Percentiles rank a stretch among this genome's conserved stretches.
Conservation (phyloP, 1,140 invertebrate genomes). For the Ceratina japonica region DNA sequence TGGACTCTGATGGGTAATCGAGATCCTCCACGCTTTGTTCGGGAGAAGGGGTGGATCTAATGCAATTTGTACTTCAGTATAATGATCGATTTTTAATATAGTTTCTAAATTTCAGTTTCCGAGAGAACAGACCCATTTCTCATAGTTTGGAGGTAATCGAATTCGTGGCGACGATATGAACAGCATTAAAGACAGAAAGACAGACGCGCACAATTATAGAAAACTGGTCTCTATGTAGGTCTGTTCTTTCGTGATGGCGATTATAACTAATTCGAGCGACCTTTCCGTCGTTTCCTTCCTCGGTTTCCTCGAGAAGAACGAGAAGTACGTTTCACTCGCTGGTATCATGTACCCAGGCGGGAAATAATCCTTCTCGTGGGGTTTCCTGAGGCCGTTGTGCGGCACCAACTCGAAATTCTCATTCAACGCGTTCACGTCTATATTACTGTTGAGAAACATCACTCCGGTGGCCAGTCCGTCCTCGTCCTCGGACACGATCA, state of each 20-base stretch:
- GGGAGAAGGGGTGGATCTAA: not conserved
- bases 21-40: not conserved
- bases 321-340: slow-evolving; percentile 14
- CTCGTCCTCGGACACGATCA: slow-evolving; percentile 79
- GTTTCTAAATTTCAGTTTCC: too few relatives aligned
- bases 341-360: too few relatives aligned
- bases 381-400: slow-evolving; percentile 82
- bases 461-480: slow-evolving; percentile 81
- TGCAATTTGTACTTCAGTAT: not conserved
- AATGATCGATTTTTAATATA: not conserved
- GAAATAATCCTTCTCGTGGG: slow-evolving; percentile 45
- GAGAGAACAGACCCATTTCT: too few relatives aligned
- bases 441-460: slow-evolving; percentile 82
- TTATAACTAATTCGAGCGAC: too few relatives aligned
- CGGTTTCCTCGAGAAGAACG: not conserved
- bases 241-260: too few relatives aligned
- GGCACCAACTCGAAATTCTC: slow-evolving; percentile 85
- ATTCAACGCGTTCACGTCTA: slow-evolving; percentile 83
- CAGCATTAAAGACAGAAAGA: too few relatives aligned
- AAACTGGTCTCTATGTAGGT: too few relatives aligned
- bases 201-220: too few relatives aligned
- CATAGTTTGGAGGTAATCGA: too few relatives aligned
- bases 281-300: not conserved
- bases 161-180: too few relatives aligned
- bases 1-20: not conserved